Evolutionary conservation across 2,113 vertebrate species (phyloP).

Genomic region (Mugil cephalus): DNA sequence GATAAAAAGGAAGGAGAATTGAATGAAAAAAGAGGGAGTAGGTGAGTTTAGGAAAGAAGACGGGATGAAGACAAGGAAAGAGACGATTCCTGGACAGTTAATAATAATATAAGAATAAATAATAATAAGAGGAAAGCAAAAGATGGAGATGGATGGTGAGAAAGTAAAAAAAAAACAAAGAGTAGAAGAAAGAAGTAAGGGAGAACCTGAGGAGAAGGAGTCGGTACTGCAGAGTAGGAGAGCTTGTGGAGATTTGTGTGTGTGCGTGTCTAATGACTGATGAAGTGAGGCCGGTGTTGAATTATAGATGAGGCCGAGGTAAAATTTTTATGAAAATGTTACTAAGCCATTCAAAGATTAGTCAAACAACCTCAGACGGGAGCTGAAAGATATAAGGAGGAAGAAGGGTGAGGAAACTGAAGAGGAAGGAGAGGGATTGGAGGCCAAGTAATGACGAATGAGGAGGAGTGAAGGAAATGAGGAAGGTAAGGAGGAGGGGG

Average conservation of each 20-base stretch:
- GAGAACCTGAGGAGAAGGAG: background rate
- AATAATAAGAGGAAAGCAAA: background rate
- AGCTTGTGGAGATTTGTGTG: background rate
- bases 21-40: too few relatives aligned
- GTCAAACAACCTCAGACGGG: constrained; percentile 35
- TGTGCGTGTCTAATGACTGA: constrained; percentile 32
- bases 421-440: background rate
- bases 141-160: background rate
- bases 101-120: too few relatives aligned
- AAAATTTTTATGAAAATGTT: constrained; percentile 54
- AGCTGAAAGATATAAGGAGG: background rate
- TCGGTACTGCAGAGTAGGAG: background rate
- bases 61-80: background rate
- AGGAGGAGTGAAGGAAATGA: background rate
- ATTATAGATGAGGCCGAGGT: constrained; percentile 45
- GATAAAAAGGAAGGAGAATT: too few relatives aligned
- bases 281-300: constrained; percentile 31
- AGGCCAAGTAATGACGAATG: too few relatives aligned
- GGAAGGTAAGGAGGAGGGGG: background rate
- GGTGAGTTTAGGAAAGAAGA: too few relatives aligned
- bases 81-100: background rate
- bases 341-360: constrained; percentile 50
- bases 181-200: background rate
- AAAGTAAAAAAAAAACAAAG: background rate
- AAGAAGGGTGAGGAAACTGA: background rate